These are phyloP conservation scores for Clamator glandarius DNA, from an alignment of 2,797 vertebrate genomes.

Conservation along the genomic window DNA sequence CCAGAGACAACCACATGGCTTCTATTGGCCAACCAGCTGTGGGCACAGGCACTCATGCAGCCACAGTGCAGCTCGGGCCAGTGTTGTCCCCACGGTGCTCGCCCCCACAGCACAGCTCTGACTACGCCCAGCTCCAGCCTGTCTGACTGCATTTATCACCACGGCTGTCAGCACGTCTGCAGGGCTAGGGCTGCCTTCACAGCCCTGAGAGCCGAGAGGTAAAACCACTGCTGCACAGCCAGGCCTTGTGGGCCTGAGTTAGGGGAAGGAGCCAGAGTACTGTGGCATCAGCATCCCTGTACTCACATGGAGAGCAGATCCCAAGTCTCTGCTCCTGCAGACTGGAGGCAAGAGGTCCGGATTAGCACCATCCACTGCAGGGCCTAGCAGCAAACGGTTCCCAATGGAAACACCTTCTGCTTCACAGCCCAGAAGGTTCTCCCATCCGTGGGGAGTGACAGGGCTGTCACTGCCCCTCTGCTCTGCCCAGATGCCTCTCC, in stretches of 20 bases:
- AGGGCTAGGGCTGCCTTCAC: background rate
- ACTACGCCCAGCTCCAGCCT: slow-evolving; percentile 45
- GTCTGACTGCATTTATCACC: slow-evolving; percentile 34
- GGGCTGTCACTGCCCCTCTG: background rate
- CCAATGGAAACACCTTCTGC: no score
- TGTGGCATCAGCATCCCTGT: accelerated
- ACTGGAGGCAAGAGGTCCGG: background rate
- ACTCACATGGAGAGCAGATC: accelerated
- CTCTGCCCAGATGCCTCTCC: background rate
- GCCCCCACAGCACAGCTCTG: background rate
- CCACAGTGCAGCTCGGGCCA: background rate
- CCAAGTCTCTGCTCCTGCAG: background rate
- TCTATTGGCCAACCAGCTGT: background rate
- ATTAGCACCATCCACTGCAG: background rate
- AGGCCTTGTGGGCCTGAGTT: no score
- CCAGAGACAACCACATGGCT: background rate
- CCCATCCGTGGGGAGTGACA: background rate
- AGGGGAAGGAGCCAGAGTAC: no score
- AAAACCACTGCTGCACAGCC: background rate
- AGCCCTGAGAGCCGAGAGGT: background rate
- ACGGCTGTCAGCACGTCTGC: background rate
- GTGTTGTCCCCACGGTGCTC: background rate
- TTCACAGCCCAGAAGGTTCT: background rate
- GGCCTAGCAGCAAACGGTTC: background rate
- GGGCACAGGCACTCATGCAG: background rate